Evolutionary conservation across 1,140 invertebrate species (phyloP).

Genomic region (Brachionus rubens): DNA sequence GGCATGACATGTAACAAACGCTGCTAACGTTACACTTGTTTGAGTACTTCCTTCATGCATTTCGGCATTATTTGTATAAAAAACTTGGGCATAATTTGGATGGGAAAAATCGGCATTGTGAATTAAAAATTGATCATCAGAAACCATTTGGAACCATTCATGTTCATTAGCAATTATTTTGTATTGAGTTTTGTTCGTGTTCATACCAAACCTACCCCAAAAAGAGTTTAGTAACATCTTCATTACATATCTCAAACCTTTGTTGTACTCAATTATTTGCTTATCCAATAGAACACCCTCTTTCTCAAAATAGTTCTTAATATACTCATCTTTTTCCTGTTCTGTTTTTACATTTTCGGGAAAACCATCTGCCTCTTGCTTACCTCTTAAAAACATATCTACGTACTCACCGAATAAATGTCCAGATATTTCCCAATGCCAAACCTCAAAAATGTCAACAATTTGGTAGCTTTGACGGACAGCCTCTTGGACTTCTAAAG

Average conservation of each 20-base stretch:
- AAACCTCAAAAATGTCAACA: slow-evolving; percentile 55
- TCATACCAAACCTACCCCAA: slow-evolving; percentile 51
- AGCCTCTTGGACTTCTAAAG: slow-evolving; percentile 56
- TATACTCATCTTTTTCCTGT: slow-evolving; percentile 48
- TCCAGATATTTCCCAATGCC: slow-evolving; percentile 52
- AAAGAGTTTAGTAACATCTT: slow-evolving; percentile 51
- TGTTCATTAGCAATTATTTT: slow-evolving; percentile 49
- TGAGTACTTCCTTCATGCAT: not conserved
- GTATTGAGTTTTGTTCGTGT: slow-evolving; percentile 50
- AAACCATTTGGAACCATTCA: slow-evolving; percentile 51
- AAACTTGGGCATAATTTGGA: slow-evolving; percentile 46
- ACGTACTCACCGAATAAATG: slow-evolving; percentile 49
- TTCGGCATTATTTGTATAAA: slow-evolving; percentile 17
- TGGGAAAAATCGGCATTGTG: slow-evolving; percentile 47
- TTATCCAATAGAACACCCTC: slow-evolving; percentile 57
- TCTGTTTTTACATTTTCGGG: slow-evolving; percentile 48
- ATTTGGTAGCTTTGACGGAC: slow-evolving; percentile 55
- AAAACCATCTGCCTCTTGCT: slow-evolving; percentile 50
- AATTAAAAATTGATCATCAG: slow-evolving; percentile 47
- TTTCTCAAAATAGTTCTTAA: slow-evolving; percentile 52
- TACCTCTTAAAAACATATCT: slow-evolving; percentile 50
- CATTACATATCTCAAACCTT: slow-evolving; percentile 50
- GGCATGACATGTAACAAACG: slow-evolving; percentile 57
- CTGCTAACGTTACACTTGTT: slow-evolving; percentile 56
- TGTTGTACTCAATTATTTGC: slow-evolving; percentile 54